A percentile compares a stretch with the other conserved stretches of the same genome.
These are phyloP conservation scores for Drosophila robusta DNA, from an alignment of 2,888 invertebrate species.

Conservation along the genomic window DNA sequence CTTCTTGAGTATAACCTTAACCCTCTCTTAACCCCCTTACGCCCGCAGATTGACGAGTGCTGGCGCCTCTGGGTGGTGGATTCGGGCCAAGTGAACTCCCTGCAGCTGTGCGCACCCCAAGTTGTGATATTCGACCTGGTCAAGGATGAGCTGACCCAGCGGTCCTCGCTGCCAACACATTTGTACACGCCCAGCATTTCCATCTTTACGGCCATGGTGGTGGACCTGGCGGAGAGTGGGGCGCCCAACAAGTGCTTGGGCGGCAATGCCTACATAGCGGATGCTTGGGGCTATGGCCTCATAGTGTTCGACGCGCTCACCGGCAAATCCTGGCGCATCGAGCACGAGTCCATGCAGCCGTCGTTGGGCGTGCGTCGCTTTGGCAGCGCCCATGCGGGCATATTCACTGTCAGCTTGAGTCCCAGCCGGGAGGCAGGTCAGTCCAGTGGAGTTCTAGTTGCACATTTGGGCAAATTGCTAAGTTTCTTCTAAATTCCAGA, in stretches of 20 bases:
- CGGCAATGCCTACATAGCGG: constrained; percentile 88
- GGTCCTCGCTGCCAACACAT: constrained; percentile 71
- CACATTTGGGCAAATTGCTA: neutral
- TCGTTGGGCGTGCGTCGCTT: constrained; percentile 76
- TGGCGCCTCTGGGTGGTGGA: constrained; percentile 89
- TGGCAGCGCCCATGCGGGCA: constrained; percentile 78
- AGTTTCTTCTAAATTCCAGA: constrained; percentile 41
- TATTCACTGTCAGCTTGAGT: constrained; percentile 82
- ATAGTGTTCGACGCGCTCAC: constrained; percentile 87
- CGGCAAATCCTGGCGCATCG: constrained; percentile 87
- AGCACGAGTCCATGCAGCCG: constrained; percentile 87
- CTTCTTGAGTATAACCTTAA: too few relatives aligned
- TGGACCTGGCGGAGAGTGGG: constrained; percentile 86
- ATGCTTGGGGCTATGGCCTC: constrained; percentile 87
- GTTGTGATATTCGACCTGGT: constrained; percentile 90
- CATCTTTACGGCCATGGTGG: constrained; percentile 84
- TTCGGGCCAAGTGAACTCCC: constrained; percentile 87
- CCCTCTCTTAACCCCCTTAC: neutral
- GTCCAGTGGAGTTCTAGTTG: neutral
- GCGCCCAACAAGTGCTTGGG: constrained; percentile 85
- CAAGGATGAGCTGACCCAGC: constrained; percentile 86
- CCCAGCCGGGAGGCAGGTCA: constrained; percentile 58
- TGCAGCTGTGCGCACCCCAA: constrained; percentile 89
- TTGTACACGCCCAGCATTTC: constrained; percentile 81
- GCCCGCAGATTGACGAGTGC: constrained; percentile 87